These are phyloP conservation scores for Lates calcarifer DNA, from an alignment of 2,113 vertebrate species.

Conservation along the genomic window DNA sequence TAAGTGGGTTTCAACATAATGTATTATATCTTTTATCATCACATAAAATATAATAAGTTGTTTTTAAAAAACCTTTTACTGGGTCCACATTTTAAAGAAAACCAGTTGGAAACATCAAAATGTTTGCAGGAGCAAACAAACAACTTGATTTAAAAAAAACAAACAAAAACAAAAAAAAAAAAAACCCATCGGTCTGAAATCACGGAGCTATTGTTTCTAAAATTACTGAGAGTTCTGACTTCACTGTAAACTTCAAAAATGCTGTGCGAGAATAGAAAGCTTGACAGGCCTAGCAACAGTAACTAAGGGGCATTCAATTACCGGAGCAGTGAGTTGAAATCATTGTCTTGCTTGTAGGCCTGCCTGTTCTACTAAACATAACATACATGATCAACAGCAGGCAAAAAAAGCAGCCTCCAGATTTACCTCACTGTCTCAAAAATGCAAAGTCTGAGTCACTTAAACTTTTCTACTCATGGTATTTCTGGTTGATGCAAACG, in stretches of 20 bases:
- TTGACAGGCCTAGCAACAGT: slow-evolving; percentile 47
- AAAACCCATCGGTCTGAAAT: neutral
- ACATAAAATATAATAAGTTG: neutral
- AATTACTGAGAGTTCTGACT: neutral
- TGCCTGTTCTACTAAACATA: neutral
- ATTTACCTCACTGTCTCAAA: slow-evolving; percentile 11
- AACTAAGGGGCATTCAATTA: slow-evolving; percentile 5
- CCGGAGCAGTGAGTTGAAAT: slow-evolving; percentile 19
- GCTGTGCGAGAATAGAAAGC: slow-evolving; percentile 22
- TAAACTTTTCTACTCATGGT: neutral
- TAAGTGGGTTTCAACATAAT: neutral
- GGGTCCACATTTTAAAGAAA: neutral
- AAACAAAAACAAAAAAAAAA: too few species aligned
- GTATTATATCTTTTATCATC: neutral
- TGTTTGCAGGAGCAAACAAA: neutral
- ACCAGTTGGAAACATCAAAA: neutral
- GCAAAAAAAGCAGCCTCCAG: slow-evolving; percentile 19
- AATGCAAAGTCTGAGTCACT: slow-evolving; percentile 1
- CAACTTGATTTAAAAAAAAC: too few species aligned
- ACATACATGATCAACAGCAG: neutral
- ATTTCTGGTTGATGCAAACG: slow-evolving; percentile 63
- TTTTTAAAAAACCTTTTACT: neutral
- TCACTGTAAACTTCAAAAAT: neutral
- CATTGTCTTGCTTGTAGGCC: neutral
- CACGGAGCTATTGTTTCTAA: neutral